These are phyloP conservation scores for Papilio machaon DNA, from an alignment of 1,140 invertebrate genomes.

Conservation along the genomic window DNA sequence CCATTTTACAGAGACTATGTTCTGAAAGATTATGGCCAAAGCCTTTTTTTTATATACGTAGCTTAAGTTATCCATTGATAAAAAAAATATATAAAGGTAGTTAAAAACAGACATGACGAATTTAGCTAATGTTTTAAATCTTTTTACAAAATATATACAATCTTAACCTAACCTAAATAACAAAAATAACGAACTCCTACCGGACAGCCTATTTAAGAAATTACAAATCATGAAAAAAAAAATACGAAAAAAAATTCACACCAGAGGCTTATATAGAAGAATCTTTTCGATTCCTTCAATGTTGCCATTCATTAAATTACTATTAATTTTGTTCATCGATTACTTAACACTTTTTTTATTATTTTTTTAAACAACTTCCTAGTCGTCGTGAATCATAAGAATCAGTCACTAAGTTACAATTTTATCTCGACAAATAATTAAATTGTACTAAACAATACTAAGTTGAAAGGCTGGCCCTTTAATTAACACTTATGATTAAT, in stretches of 20 bases:
- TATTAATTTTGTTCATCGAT: constrained; percentile 42
- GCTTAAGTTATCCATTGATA: constrained; percentile 2
- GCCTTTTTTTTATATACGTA: neutral
- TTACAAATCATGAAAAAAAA: constrained; percentile 25
- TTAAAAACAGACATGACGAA: constrained; percentile 14
- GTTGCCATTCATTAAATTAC: constrained; percentile 38
- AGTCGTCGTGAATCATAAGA: constrained; percentile 48
- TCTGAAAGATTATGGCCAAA: neutral
- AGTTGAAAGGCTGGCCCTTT: constrained; percentile 36
- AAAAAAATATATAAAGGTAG: constrained; percentile 1
- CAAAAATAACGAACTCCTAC: constrained; percentile 31
- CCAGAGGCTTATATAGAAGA: constrained; percentile 49
- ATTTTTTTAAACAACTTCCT: constrained; percentile 45
- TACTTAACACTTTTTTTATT: constrained; percentile 44
- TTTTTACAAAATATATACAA: constrained; percentile 39
- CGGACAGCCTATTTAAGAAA: constrained; percentile 29
- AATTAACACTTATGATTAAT: neutral
- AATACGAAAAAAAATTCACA: constrained; percentile 39
- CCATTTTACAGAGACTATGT: neutral
- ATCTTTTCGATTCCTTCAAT: constrained; percentile 45
- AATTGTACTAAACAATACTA: constrained; percentile 40
- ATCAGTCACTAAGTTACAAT: constrained; percentile 45
- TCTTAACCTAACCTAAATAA: constrained; percentile 35
- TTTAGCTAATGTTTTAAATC: constrained; percentile 10
- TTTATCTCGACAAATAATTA: constrained; percentile 40